A percentile compares a stretch with the other conserved stretches of the same genome.
Conservation (phyloP, 2,797 vertebrate species). For the Coendou prehensilis region DNA sequence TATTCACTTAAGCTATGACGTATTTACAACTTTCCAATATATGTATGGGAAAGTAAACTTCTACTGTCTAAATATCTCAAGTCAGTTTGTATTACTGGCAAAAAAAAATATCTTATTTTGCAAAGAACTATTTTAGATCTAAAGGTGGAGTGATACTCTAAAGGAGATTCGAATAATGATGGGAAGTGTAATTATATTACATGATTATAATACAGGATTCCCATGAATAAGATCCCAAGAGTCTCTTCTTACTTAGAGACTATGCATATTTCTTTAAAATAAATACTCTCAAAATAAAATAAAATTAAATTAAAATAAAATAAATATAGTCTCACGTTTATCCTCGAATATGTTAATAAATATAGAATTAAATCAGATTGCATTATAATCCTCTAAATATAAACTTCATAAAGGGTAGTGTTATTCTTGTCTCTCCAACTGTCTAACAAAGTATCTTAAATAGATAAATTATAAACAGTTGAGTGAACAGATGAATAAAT, state of each 20-base stretch:
- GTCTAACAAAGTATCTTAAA: slow-evolving; percentile 29
- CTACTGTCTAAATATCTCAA: slow-evolving; percentile 25
- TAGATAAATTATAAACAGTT: slow-evolving; percentile 42
- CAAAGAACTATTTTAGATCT: neutral
- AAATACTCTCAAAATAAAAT: neutral
- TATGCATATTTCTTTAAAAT: slow-evolving; percentile 38
- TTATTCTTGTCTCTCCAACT: neutral
- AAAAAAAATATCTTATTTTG: slow-evolving; percentile 24
- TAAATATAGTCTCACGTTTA: slow-evolving; percentile 16
- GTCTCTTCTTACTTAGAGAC: neutral
- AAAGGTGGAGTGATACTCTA: neutral
- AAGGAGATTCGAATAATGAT: neutral
- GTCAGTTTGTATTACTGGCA: neutral
- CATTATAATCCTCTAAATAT: slow-evolving; percentile 46
- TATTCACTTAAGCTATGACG: neutral
- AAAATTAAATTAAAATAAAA: neutral
- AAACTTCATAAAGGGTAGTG: neutral
- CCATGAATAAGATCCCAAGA: neutral
- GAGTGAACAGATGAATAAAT: neutral
- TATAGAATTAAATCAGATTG: neutral
- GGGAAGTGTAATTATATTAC: neutral
- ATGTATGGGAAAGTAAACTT: neutral
- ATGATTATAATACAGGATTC: neutral
- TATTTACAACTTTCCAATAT: slow-evolving; percentile 34
- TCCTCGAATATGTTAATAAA: slow-evolving; percentile 40